phyloP scores from a whole-genome alignment of 2,797 vertebrate genomes.

The Micromesistius poutassou region DNA sequence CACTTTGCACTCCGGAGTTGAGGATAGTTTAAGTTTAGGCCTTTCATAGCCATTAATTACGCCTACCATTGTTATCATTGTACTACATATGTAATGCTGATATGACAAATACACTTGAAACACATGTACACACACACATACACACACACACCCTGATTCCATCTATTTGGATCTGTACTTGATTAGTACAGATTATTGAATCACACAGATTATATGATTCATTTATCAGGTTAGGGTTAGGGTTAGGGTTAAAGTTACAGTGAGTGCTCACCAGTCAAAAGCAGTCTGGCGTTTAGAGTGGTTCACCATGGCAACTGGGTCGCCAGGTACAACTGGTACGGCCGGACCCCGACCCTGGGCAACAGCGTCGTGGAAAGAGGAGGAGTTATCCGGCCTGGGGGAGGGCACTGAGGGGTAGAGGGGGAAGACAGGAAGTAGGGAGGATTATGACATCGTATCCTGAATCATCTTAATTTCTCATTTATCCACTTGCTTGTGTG shows the following conservation, averaged over 20 bases:
- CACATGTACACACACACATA: neutral
- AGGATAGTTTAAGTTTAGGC: no score
- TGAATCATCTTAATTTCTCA: neutral
- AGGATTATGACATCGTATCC: neutral
- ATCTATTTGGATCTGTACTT: neutral
- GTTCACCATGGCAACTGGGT: constrained; percentile 81
- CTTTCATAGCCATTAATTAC: neutral
- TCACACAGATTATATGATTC: no score
- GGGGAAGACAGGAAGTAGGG: neutral
- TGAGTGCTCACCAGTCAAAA: constrained; percentile 89
- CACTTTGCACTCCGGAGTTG: neutral
- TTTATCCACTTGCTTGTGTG: neutral
- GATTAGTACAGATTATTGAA: neutral
- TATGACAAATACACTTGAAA: neutral
- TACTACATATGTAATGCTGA: neutral
- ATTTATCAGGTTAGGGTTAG: neutral
- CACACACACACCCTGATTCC: neutral
- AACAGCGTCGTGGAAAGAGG: constrained; percentile 87
- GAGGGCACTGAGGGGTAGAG: constrained; percentile 81
- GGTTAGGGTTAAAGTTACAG: no score
- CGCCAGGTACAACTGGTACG: constrained; percentile 76
- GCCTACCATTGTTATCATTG: neutral
- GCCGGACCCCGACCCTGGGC: constrained; percentile 82
- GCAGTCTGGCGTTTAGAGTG: constrained; percentile 93
- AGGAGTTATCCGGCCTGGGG: constrained; percentile 92